Conservation (phyloP, 2,797 vertebrate genomes). For the Scomberomorus guttatus region DNA sequence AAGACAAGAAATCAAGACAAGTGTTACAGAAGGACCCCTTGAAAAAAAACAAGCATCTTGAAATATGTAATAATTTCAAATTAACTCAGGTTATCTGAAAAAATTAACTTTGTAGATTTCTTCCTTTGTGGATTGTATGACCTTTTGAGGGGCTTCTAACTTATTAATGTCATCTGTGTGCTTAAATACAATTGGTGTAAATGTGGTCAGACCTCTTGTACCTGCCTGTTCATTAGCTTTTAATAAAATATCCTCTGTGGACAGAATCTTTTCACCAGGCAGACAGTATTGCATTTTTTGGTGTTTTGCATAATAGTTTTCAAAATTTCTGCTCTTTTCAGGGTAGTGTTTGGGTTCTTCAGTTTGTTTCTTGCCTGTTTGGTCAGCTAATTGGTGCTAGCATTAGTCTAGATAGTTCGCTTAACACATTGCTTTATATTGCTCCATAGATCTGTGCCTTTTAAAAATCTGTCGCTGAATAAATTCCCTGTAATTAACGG, state of each 20-base stretch:
- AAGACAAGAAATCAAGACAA: background rate
- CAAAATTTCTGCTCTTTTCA: background rate
- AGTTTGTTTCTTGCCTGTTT: background rate
- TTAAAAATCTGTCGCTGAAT: background rate
- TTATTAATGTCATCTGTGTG: conserved; percentile 12
- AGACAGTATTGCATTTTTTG: background rate
- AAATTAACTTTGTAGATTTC: background rate
- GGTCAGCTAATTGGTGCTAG: background rate
- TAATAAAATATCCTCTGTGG: background rate
- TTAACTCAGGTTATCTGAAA: background rate
- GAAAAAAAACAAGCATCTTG: background rate
- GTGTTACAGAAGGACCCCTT: background rate
- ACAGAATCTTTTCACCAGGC: background rate
- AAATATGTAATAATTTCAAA: conserved; percentile 10
- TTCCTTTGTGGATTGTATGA: background rate
- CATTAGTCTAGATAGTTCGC: background rate
- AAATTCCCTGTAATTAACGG: background rate
- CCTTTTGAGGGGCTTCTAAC: background rate
- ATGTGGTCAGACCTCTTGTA: conserved; percentile 1
- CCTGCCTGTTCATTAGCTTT: background rate
- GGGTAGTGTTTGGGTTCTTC: background rate
- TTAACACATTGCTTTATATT: background rate
- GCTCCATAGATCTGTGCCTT: background rate
- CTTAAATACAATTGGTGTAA: background rate
- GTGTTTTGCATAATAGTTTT: background rate